Base-by-base conservation (phyloP, 1,140 invertebrate genomes). In the Drosophila novamexicana region DNA sequence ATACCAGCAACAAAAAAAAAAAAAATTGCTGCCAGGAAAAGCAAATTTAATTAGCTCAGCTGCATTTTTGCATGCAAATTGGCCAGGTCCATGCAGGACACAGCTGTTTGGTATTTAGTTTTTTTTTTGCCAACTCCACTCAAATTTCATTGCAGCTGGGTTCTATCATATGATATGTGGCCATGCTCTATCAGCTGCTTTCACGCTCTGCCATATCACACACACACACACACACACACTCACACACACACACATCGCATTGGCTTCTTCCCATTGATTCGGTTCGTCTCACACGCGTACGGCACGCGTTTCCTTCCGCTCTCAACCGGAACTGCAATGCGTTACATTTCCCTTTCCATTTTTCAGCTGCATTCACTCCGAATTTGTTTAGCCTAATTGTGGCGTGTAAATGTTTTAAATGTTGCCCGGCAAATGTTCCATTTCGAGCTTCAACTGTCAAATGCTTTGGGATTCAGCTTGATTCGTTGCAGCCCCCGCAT, bases 241-340 rank as follows among this genome's bases (percentile, higher is more conserved):
- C 44, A 45, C 22, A 22, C 16, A 47, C 6, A 10, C 45, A 49
- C 22, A 3, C 47, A 50, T 47, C 39, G 7, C 12, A 50, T n/a
- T n/a, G n/a, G 16, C 16, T 29, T 10, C 39, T 37, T 47, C 40
- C 22, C 53, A 62, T 77, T 64, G 71, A 70, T 77, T 69, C 75
- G 71, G 58, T 68, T 74, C 59, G 75, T 64, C 47, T 61, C 65
- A 75, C 75, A 78, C 75, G 65, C 61, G 75, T 52, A 37, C 36
- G 65, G 65, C 75, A 74, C 75, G 75, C 72, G 75, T 68, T 78
- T 72, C 53, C 69, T 78, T 76, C 74, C 74, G 64, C 58, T 42
- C 9, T 37, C 36, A 36, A 78, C 47, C 75, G 75, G 75, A 78
- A 78, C 75, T 78, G 65, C 65, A 49, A 59, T 53, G 47, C 37